Conservation (phyloP, 2,888 invertebrate genomes). For the Sphaerophoria rueppellii region DNA sequence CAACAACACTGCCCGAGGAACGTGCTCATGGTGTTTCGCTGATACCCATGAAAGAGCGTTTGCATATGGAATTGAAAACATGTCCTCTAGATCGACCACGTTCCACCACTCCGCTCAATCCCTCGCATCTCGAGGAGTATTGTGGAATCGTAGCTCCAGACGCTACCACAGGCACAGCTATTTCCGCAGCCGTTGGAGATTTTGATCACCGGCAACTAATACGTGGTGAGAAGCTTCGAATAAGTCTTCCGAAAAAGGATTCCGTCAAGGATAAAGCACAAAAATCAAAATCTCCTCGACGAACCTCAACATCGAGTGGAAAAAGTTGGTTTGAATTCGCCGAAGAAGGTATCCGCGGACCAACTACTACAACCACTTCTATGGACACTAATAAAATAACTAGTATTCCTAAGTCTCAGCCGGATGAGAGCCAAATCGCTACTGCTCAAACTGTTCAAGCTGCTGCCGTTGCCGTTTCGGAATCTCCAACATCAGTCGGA, state of each 20-base stretch:
- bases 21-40: slow-evolving; percentile 91
- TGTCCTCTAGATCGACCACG: slow-evolving; percentile 89
- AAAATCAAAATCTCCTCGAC: slow-evolving; percentile 83
- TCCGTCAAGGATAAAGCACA: slow-evolving; percentile 80
- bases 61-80: slow-evolving; percentile 85
- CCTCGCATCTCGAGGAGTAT: slow-evolving; percentile 88
- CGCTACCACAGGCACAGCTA: too few relatives aligned
- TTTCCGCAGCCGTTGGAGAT: slow-evolving; percentile 77
- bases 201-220: slow-evolving; percentile 68
- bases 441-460: too few relatives aligned
- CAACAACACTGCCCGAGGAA: slow-evolving; percentile 94
- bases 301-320: slow-evolving; percentile 82
- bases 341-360: slow-evolving; percentile 84
- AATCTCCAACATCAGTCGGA: slow-evolving; percentile 79
- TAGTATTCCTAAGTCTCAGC: slow-evolving; percentile 49
- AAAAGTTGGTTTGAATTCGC: slow-evolving; percentile 86
- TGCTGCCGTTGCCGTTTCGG: not conserved
- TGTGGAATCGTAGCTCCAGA: slow-evolving; percentile 82
- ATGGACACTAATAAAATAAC: slow-evolving; percentile 27
- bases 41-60: slow-evolving; percentile 89
- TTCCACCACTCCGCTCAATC: slow-evolving; percentile 88
- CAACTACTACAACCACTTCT: slow-evolving; percentile 12
- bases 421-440: not conserved
- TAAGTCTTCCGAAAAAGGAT: slow-evolving; percentile 86
- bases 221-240: slow-evolving; percentile 86